phyloP scores from a whole-genome alignment of 2,113 vertebrate species.

The Pteronura brasiliensis region DNA sequence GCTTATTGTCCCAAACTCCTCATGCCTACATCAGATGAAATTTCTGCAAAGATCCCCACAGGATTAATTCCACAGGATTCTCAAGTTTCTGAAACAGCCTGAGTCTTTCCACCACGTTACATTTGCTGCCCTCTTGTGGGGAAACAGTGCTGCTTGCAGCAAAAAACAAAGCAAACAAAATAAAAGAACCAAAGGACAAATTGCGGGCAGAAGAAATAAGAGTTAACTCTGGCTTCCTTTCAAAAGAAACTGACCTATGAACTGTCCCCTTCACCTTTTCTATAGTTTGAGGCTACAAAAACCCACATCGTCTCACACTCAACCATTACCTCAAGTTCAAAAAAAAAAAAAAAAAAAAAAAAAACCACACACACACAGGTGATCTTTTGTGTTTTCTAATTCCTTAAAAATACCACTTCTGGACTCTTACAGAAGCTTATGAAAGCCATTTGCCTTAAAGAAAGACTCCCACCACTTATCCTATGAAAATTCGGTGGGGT shows the following conservation, averaged over 20 bases:
- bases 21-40: neutral
- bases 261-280: neutral
- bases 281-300: neutral
- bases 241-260: neutral
- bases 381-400: neutral
- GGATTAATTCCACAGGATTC: neutral
- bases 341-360: no score
- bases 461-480: neutral
- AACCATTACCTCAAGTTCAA: neutral
- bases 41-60: neutral
- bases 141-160: neutral
- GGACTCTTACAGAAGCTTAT: neutral
- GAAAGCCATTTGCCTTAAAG: neutral
- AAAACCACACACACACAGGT: neutral
- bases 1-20: neutral
- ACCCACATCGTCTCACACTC: neutral
- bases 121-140: conserved; percentile 56
- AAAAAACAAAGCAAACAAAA: neutral
- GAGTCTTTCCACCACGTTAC: neutral
- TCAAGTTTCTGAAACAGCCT: neutral
- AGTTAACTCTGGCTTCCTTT: neutral
- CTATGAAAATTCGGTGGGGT: neutral
- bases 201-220: neutral
- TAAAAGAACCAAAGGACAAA: neutral
- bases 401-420: neutral